phyloP scores from a whole-genome alignment of 92 coral and sea anemone species.

The Hydrozoanthus gracilis region DNA sequence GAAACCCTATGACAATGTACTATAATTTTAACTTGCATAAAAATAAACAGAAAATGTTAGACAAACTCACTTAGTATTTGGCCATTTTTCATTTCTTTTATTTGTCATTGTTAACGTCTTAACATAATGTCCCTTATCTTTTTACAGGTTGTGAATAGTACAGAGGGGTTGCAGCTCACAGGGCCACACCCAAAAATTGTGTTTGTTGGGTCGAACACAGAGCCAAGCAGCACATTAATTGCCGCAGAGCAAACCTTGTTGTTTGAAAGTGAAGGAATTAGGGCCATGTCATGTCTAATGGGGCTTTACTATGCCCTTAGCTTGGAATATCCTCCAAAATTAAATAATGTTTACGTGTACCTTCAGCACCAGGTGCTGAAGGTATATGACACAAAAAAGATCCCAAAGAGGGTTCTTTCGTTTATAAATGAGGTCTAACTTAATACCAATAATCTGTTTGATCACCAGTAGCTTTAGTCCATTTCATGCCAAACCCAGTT shows the following conservation, averaged over 20 bases:
- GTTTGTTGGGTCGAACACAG: slow-evolving; percentile 9
- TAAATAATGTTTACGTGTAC: slow-evolving; percentile 5
- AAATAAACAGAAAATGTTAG: no score
- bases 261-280: not conserved
- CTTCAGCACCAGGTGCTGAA: slow-evolving; percentile 29
- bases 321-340: slow-evolving; percentile 16
- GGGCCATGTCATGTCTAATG: slow-evolving; percentile 13
- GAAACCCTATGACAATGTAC: no score
- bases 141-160: slow-evolving; percentile 26
- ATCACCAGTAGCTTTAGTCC: no score
- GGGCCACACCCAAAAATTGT: slow-evolving; percentile 11
- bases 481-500: no score
- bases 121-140: slow-evolving; percentile 12
- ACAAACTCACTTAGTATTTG: no score
- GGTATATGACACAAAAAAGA: not conserved
- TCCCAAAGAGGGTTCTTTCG: slow-evolving; percentile 22
- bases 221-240: not conserved
- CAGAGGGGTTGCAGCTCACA: slow-evolving; percentile 15
- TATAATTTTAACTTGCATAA: no score
- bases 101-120: no score
- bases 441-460: no score
- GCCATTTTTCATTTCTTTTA: no score
- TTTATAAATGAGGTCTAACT: slow-evolving; percentile 17
- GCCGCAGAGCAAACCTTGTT: not conserved
- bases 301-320: slow-evolving; percentile 24